Evolutionary conservation across 2,888 invertebrate genomes (phyloP).

Genomic region (Diachrysia chrysitis): DNA sequence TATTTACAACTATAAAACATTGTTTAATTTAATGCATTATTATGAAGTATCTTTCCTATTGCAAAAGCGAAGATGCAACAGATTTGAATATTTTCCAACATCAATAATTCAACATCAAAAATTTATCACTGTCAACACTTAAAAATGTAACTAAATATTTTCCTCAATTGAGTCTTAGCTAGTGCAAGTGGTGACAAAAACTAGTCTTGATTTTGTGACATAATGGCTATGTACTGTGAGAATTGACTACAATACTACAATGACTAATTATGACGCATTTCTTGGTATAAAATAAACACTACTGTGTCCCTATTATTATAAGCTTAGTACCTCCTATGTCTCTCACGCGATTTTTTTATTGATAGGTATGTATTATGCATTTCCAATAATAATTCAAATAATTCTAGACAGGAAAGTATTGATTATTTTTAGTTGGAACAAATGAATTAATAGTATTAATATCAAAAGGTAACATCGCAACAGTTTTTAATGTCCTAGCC

Average conservation of each 20-base stretch:
- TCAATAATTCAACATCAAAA: too few relatives aligned
- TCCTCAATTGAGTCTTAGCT: conserved; percentile 19
- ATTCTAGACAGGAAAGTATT: background rate
- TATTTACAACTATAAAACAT: too few relatives aligned
- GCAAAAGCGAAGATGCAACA: too few relatives aligned
- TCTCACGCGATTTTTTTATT: background rate
- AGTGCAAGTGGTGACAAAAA: conserved; percentile 28
- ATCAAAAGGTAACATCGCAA: too few relatives aligned
- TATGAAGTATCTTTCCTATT: too few relatives aligned
- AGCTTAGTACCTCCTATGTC: conserved; percentile 5
- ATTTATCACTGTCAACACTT: background rate
- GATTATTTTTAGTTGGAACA: background rate
- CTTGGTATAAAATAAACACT: conserved; percentile 30
- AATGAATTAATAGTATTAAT: too few relatives aligned
- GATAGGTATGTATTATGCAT: background rate
- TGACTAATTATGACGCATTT: conserved; percentile 50
- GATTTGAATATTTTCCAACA: too few relatives aligned
- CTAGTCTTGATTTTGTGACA: conserved; percentile 28
- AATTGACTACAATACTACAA: conserved; percentile 41
- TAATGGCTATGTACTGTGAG: conserved; percentile 48
- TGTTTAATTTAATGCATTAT: too few relatives aligned
- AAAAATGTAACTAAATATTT: conserved; percentile 10
- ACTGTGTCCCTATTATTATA: conserved; percentile 22
- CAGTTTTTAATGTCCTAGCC: too few relatives aligned
- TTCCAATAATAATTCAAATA: background rate